Percentiles rank a stretch among this genome's conserved stretches.
Evolutionary conservation across 2,888 invertebrate genomes (phyloP).

Genomic region (Eupithecia insigniata): DNA sequence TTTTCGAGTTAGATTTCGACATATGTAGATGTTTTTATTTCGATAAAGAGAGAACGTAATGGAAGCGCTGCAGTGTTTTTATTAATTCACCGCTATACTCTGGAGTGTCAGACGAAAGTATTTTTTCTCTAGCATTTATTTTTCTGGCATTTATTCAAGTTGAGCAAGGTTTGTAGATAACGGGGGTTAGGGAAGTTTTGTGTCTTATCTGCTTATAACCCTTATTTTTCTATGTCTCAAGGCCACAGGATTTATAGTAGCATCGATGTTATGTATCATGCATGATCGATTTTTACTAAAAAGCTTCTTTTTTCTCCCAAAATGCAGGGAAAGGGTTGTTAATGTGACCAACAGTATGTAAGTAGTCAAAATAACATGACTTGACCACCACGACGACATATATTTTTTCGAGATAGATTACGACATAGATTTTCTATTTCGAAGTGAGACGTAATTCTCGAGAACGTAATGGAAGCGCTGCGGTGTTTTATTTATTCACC

Average conservation of each 20-base stretch:
- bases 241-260: conserved; percentile 1
- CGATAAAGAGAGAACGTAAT: neutral
- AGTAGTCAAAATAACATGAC: too few species aligned
- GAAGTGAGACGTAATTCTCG: too few species aligned
- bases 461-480: neutral
- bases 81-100: neutral
- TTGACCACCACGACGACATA: too few species aligned
- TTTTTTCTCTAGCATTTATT: neutral
- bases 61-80: neutral
- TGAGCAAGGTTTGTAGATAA: neutral
- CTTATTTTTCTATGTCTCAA: neutral
- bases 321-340: too few species aligned
- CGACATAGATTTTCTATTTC: too few species aligned
- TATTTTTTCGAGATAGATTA: too few species aligned
- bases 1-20: too few species aligned
- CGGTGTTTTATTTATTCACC: neutral
- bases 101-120: neutral
- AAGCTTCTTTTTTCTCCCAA: too few species aligned
- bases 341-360: too few species aligned
- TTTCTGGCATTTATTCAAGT: neutral
- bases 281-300: too few species aligned
- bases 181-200: too few species aligned
- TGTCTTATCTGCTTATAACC: neutral
- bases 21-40: neutral
- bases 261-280: too few species aligned